These are phyloP conservation scores for Chironomus tentans DNA, from an alignment of 2,888 invertebrate genomes.

Conservation along the genomic window DNA sequence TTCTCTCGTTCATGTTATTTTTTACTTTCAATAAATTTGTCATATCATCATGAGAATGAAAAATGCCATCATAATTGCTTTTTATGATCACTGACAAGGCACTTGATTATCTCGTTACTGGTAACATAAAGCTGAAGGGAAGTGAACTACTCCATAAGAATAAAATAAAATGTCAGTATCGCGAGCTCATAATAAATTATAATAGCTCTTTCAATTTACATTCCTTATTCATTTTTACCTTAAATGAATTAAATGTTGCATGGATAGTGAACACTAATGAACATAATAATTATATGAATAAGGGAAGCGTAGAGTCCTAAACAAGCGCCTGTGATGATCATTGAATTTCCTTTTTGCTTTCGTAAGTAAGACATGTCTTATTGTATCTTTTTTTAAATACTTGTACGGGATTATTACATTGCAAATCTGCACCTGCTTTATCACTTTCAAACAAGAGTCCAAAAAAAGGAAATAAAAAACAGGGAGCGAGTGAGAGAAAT, in stretches of 20 bases:
- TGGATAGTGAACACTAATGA: conserved; percentile 19
- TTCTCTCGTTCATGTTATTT: too few relatives aligned
- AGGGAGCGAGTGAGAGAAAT: background rate
- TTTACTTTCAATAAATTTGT: background rate
- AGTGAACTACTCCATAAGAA: background rate
- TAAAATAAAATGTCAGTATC: background rate
- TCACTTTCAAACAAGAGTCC: background rate
- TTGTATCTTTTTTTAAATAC: background rate
- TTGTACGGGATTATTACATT: background rate
- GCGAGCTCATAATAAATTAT: conserved; percentile 12
- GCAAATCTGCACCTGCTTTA: conserved; percentile 21
- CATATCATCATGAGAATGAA: background rate
- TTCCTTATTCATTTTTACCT: background rate
- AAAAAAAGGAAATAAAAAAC: background rate
- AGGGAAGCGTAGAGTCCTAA: conserved; percentile 2
- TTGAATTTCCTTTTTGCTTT: background rate
- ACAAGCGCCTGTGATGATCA: background rate
- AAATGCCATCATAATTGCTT: background rate
- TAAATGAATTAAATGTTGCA: conserved; percentile 23
- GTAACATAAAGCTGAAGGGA: background rate
- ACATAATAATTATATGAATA: conserved; percentile 7
- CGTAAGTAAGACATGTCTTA: background rate
- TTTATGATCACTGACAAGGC: background rate
- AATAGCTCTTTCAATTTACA: background rate
- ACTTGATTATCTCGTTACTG: background rate